Percentiles rank a stretch among this genome's conserved stretches.
Conservation (phyloP, 2,888 invertebrate genomes). For the Coleophora deauratella region DNA sequence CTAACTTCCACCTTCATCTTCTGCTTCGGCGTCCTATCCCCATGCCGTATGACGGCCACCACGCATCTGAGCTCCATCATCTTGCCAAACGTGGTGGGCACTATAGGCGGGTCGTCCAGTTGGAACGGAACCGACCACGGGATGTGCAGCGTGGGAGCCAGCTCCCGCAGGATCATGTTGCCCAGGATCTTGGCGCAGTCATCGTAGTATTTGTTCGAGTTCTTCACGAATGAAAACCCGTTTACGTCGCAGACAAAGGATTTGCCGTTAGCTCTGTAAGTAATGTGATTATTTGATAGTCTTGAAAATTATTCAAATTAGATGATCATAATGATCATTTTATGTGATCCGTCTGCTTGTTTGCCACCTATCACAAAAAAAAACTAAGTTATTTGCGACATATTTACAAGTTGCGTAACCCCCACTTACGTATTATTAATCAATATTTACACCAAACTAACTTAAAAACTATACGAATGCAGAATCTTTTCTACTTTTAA, state of each 20-base stretch:
- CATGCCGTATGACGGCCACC: conserved; percentile 97
- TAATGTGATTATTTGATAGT: too few relatives aligned
- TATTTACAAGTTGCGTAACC: too few relatives aligned
- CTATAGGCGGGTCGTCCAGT: conserved; percentile 98
- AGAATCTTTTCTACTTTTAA: too few relatives aligned
- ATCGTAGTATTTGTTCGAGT: conserved; percentile 99
- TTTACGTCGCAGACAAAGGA: conserved; percentile 99
- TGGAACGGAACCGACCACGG: conserved; percentile 99
- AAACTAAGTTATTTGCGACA: too few relatives aligned
- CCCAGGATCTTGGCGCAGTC: conserved; percentile 99
- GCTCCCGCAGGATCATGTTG: conserved; percentile 95
- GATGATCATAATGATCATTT: too few relatives aligned
- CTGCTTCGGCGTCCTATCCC: conserved; percentile 99
- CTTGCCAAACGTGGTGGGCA: conserved; percentile 98
- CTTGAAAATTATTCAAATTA: too few relatives aligned
- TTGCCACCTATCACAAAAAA: too few relatives aligned
- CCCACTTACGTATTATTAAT: too few relatives aligned
- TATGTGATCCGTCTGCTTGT: too few relatives aligned
- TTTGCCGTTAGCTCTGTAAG: conserved; percentile 93
- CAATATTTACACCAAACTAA: too few relatives aligned
- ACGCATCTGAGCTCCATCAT: conserved; percentile 96
- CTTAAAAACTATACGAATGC: too few relatives aligned
- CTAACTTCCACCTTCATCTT: conserved; percentile 99
- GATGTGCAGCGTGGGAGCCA: conserved; percentile 96
- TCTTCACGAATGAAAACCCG: conserved; percentile 99